These are phyloP conservation scores for Champsocephalus esox DNA, from an alignment of 2,797 vertebrate species.

Conservation along the genomic window DNA sequence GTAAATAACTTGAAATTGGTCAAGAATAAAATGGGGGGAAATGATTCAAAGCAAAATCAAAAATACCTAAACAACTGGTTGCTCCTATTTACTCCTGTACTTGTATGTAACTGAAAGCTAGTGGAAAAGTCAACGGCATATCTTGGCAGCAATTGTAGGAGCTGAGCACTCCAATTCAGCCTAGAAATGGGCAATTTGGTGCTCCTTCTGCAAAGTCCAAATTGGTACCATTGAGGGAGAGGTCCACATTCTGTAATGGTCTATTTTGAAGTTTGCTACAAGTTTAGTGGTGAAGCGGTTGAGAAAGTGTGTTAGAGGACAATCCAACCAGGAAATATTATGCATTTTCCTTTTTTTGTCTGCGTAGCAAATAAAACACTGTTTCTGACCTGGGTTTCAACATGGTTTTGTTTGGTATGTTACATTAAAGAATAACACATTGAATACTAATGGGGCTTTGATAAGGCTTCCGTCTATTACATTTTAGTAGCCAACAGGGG, in stretches of 20 bases:
- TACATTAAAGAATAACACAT: neutral
- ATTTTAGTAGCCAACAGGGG: constrained; percentile 8
- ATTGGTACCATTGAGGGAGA: constrained; percentile 70
- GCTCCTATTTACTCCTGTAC: constrained; percentile 44
- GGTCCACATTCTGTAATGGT: constrained; percentile 74
- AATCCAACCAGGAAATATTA: constrained; percentile 57
- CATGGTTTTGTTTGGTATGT: neutral
- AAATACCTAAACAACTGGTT: constrained; percentile 17
- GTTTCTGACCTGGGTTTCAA: constrained; percentile 22
- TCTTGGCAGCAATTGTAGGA: constrained; percentile 78
- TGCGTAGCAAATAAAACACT: constrained; percentile 9
- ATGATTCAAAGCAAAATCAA: neutral
- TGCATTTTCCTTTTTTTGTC: constrained; percentile 36
- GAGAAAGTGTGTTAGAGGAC: constrained; percentile 71
- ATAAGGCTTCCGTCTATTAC: constrained; percentile 6
- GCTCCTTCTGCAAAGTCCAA: constrained; percentile 79
- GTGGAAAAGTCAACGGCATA: constrained; percentile 75
- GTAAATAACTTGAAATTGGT: constrained; percentile 1
- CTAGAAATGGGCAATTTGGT: constrained; percentile 83
- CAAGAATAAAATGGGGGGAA: neutral
- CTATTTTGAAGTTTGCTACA: constrained; percentile 76
- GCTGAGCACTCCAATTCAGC: constrained; percentile 72
- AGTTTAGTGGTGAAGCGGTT: constrained; percentile 72
- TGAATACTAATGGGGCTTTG: constrained; percentile 5
- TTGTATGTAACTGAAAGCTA: constrained; percentile 65